Evolutionary conservation across 2,888 invertebrate species (phyloP).

Genomic region (Stomorhina lunata): DNA sequence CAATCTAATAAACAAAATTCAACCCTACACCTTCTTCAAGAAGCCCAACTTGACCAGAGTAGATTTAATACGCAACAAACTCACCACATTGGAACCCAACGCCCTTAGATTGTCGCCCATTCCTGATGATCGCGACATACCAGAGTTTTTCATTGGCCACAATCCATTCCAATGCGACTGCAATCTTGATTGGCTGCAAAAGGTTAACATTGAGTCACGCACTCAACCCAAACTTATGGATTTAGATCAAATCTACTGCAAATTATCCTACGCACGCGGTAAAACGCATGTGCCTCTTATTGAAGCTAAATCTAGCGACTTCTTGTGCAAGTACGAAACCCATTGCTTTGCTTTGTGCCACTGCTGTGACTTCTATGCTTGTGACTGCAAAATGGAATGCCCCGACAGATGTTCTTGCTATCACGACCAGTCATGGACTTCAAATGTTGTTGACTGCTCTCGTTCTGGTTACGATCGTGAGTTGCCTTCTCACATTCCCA

Average conservation of each 20-base stretch:
- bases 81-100: constrained; percentile 93
- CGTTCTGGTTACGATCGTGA: constrained; percentile 88
- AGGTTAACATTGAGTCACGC: constrained; percentile 90
- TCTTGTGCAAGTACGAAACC: constrained; percentile 94
- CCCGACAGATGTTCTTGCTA: constrained; percentile 96
- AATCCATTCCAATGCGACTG: constrained; percentile 97
- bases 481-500: constrained; percentile 93
- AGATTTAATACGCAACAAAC: constrained; percentile 95
- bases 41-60: constrained; percentile 94
- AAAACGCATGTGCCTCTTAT: constrained; percentile 90
- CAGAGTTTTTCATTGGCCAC: constrained; percentile 95
- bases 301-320: constrained; percentile 92
- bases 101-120: constrained; percentile 91
- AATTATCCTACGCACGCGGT: constrained; percentile 91
- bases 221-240: constrained; percentile 95
- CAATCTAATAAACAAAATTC: constrained; percentile 91
- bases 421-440: constrained; percentile 95
- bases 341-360: constrained; percentile 97
- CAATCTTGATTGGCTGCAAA: constrained; percentile 96
- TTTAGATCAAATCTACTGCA: constrained; percentile 92
- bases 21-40: constrained; percentile 93
- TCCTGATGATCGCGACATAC: constrained; percentile 87
- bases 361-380: constrained; percentile 97
- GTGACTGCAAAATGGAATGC: constrained; percentile 98
- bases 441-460: constrained; percentile 95